Percentiles rank a stretch among this genome's conserved stretches.
phyloP scores from a whole-genome alignment of 2,888 invertebrate genomes.

The Ormyrus thymus region DNA sequence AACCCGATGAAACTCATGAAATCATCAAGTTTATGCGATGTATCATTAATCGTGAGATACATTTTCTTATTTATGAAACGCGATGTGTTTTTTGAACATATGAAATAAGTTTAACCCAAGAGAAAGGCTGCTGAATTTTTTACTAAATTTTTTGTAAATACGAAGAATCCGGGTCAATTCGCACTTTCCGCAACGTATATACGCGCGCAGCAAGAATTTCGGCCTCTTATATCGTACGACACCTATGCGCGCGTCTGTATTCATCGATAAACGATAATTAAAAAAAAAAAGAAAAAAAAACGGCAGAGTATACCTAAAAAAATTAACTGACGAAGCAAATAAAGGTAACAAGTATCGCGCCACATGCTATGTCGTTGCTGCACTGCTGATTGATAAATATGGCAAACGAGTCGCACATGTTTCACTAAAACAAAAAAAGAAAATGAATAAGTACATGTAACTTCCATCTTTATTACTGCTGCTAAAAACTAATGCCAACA shows the following conservation, averaged over 20 bases:
- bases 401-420: neutral
- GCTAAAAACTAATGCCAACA: constrained; percentile 58
- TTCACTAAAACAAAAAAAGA: constrained; percentile 24
- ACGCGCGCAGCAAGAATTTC: constrained; percentile 23
- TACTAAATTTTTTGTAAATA: constrained; percentile 53
- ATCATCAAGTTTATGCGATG: constrained; percentile 27
- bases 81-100: constrained; percentile 35
- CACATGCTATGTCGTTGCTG: constrained; percentile 33
- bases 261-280: neutral
- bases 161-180: constrained; percentile 40
- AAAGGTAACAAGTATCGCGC: constrained; percentile 14
- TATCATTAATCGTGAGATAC: neutral
- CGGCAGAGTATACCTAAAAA: constrained; percentile 2
- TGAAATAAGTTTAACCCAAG: constrained; percentile 14
- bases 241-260: constrained; percentile 30
- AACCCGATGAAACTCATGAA: constrained; percentile 33
- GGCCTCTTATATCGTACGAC: constrained; percentile 50
- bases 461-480: constrained; percentile 37
- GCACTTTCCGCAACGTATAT: constrained; percentile 28
- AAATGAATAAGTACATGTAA: constrained; percentile 17
- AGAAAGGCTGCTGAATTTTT: constrained; percentile 39
- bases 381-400: constrained; percentile 23
- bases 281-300: constrained; percentile 22
- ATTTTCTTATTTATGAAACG: constrained; percentile 17
- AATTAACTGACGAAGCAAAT: constrained; percentile 9